Conservation (phyloP, 1,140 invertebrate species). For the Colletes latitarsis region DNA sequence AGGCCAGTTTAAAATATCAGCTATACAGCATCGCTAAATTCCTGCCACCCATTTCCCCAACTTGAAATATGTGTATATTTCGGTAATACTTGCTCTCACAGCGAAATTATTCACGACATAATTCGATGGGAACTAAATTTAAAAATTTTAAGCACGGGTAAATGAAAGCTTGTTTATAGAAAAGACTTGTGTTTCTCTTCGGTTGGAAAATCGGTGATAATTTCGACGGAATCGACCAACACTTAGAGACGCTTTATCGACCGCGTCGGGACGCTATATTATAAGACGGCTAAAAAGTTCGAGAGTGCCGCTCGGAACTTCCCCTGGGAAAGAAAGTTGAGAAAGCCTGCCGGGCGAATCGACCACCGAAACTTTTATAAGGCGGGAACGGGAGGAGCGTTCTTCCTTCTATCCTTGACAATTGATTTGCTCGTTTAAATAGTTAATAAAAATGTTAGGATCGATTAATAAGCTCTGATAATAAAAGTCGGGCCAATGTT, state of each 20-base stretch:
- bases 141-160: no score
- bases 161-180: no score
- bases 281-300: constrained; percentile 37
- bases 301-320: constrained; percentile 8
- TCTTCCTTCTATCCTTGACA: not conserved
- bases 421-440: not conserved
- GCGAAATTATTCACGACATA: not conserved
- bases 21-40: no score
- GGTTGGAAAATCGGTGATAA: constrained; percentile 27
- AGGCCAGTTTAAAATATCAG: no score
- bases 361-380: constrained; percentile 31
- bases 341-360: not conserved
- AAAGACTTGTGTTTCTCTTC: no score
- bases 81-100: not conserved
- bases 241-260: constrained; percentile 27
- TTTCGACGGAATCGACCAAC: not conserved
- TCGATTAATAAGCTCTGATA: no score
- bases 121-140: not conserved
- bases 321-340: constrained; percentile 28
- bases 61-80: no score
- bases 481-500: no score
- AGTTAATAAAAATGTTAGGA: no score
- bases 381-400: not conserved
- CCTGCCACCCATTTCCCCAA: no score
- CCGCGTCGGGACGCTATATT: constrained; percentile 1